Evolutionary conservation across 2,888 invertebrate species (phyloP), one percentile per base, ranked within the genome.

Genomic region (Drosophila nigricruria): DNA sequence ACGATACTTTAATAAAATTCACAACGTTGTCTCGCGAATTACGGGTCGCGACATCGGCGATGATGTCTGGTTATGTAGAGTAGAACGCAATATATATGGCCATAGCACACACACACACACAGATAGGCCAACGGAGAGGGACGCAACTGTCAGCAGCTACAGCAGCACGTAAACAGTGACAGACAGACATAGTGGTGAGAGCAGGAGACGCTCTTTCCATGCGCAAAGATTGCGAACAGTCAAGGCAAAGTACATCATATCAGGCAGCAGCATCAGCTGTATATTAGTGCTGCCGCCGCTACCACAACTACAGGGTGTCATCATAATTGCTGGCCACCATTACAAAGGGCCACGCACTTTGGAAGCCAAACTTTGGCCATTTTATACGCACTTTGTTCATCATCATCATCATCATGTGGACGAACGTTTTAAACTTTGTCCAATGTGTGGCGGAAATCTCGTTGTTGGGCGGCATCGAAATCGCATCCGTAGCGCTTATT

Each of bases 381-480:
- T 47, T 58, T 45, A 4, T 45, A 4, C 14, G 14, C 34, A 16
- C 25, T n/a, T 32, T 57, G 30, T 59, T 20, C 42, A 53, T n/a
- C n/a, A n/a, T n/a, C n/a, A n/a, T n/a, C n/a, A n/a, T n/a, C n/a
- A n/a, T 27, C 59, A 91, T 92, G 92, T 73, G 91, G 74, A 73
- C 88, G 68, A 77, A 84, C 52, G 70, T 91, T 25, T 79, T 89
- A 65, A 89, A 88, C 81, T 89, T 91, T 81, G 79, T 81, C 72
- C 91, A 92, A 73, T 89, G 89, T 63, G 84, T 91, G 63, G 76
- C 91, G 63, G 92, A 90, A 75, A 91, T 92, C 60, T 91, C 91
- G 16, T 64, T 92, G 75, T 76, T 93, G 34, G 92, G 93, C 52
- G 89, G 91, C 74, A 87, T 92, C 65, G 92, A 92, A 82, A 89